A percentile compares a stretch with the other conserved stretches of the same genome.
Conservation (phyloP, 2,113 vertebrate species). For the Thomomys bottae region DNA sequence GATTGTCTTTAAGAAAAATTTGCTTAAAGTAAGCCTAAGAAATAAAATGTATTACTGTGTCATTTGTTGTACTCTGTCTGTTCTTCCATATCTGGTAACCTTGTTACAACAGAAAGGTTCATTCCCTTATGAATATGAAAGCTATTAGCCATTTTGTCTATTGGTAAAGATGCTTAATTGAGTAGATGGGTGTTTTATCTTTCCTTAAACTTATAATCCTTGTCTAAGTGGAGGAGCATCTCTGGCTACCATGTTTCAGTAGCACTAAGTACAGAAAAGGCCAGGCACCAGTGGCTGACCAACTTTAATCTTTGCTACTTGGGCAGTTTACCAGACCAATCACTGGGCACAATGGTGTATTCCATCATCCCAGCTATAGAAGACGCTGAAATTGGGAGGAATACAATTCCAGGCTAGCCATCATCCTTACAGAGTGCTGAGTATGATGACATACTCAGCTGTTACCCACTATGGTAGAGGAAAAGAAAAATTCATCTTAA, state of each 20-base stretch:
- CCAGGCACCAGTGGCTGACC: too few species aligned
- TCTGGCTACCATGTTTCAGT: background rate
- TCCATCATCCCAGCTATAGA: too few species aligned
- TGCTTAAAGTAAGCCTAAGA: background rate
- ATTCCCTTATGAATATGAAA: background rate
- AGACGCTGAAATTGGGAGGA: too few species aligned
- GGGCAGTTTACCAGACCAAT: too few species aligned
- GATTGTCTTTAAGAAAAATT: background rate
- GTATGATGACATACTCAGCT: too few species aligned
- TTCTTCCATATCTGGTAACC: background rate
- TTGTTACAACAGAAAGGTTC: background rate
- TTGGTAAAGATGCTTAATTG: background rate
- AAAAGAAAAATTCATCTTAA: too few species aligned
- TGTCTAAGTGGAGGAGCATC: background rate
- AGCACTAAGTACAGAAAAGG: background rate
- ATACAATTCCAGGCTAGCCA: too few species aligned
- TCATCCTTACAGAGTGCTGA: too few species aligned
- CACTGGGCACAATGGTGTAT: too few species aligned
- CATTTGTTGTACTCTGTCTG: background rate
- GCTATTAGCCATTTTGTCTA: background rate
- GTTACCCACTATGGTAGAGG: too few species aligned
- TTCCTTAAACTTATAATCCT: background rate
- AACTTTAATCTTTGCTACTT: too few species aligned
- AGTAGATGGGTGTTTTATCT: background rate
- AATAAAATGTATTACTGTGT: constrained; percentile 40